Percentiles rank a stretch among this genome's conserved stretches.
These are phyloP conservation scores for Osedax frankpressi DNA, from an alignment of 2,888 invertebrate species.

Conservation along the genomic window DNA sequence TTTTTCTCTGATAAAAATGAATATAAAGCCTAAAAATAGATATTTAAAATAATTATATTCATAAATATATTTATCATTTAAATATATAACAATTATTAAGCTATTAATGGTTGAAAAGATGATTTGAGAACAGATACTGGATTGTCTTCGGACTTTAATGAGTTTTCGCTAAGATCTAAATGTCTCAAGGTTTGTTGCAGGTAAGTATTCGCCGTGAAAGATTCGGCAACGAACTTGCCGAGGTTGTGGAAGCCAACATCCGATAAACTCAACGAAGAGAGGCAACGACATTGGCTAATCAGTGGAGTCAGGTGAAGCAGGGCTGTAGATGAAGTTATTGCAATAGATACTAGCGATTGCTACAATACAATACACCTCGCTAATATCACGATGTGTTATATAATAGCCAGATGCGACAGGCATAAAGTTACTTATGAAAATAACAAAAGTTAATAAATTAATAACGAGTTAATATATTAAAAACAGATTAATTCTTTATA, in stretches of 20 bases:
- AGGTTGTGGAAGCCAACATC: background rate
- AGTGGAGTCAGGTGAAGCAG: background rate
- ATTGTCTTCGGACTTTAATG: background rate
- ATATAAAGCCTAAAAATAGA: background rate
- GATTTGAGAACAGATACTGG: background rate
- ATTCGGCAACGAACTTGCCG: background rate
- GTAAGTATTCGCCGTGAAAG: background rate
- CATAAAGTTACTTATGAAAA: no score
- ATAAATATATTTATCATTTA: background rate
- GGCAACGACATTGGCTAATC: background rate
- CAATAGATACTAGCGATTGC: no score
- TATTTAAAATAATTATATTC: background rate
- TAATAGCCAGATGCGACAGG: no score
- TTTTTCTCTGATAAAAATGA: background rate
- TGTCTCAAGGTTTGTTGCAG: background rate
- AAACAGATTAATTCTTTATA: no score
- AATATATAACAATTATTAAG: background rate
- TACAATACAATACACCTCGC: no score
- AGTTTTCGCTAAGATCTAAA: background rate
- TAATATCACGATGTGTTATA: no score
- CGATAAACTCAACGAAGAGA: background rate
- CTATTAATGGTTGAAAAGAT: no score
- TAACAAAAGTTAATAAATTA: no score
- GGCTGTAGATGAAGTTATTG: background rate
- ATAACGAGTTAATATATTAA: no score